Evolutionary conservation across 2,888 invertebrate genomes (phyloP), one percentile per base, ranked within the genome.

Genomic region (Clivina fossor): DNA sequence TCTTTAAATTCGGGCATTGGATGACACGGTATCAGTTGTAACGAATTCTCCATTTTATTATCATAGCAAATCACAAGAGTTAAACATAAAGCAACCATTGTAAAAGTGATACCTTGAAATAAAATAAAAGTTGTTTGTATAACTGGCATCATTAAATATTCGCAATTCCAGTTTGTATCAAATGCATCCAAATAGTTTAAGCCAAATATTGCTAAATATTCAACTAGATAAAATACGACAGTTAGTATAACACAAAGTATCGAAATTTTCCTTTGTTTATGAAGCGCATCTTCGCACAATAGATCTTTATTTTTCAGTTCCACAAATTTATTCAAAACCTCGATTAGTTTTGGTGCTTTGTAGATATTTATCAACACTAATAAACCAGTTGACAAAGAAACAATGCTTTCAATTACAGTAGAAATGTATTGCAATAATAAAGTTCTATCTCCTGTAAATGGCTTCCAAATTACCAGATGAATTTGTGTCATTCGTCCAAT

Each of bases 31-130:
- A 62, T 61, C 44, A 71, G 72, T 49, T 68, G 62, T 32, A 74
- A 58, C n/a, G 65, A 65, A 37, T 62, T 65, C 3, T 69, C 65
- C 3, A 69, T 64, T 1, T 70, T 62, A 38, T 70, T 73, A 59
- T 73, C 73, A 51, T 71, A 74, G 55, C 74, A 74, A 2, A 65
- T 70, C 26, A 74, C 64, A 37, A 13, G 40, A 35, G 7, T 24
- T n/a, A 22, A 35, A 9, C 22, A 53, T 5, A 15, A 28, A 47
- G 43, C 48, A 51, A 22, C 49, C 30, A 19, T 38, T 13, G 15
- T 30, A n/a, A 43, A 30, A 33, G 43, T 32, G 5, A 51, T 32
- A 5, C 32, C 41, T 5, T 43, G 71, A 43, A 74, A 67, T 1
- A 65, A 32, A 22, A 71, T 71, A 1, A 68, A 61, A 5, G 68